Percentiles rank a stretch among this genome's conserved stretches.
Conservation (phyloP, 2,888 invertebrate genomes). For the Habrosyne pyritoides region DNA sequence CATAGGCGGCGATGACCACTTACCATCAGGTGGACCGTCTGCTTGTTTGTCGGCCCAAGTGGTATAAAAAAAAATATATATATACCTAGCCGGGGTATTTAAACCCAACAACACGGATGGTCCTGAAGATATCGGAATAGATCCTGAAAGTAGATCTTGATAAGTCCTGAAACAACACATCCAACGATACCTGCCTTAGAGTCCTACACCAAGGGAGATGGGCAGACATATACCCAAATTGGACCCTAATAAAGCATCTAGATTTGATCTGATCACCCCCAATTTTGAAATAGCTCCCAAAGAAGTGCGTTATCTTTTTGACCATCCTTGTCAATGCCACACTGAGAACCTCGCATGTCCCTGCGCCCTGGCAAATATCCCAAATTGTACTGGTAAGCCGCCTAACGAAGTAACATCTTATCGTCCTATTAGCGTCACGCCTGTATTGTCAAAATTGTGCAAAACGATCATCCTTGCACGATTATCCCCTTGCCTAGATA, state of each 20-base stretch:
- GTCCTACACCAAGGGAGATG: not conserved
- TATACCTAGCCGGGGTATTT: not conserved
- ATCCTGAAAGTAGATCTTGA: too few relatives aligned
- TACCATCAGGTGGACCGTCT: too few relatives aligned
- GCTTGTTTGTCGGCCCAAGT: too few relatives aligned
- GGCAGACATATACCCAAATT: not conserved
- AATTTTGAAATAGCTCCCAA: not conserved
- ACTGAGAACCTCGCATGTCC: not conserved
- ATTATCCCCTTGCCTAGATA: not conserved
- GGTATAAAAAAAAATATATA: too few relatives aligned
- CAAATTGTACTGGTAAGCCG: not conserved
- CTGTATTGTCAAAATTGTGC: conserved; percentile 17
- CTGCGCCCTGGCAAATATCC: not conserved
- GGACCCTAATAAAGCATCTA: not conserved
- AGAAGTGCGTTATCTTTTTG: not conserved
- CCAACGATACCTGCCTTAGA: not conserved
- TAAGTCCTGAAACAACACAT: not conserved
- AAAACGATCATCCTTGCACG: conserved; percentile 14
- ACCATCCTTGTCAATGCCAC: not conserved
- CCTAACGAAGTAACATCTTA: conserved; percentile 17
- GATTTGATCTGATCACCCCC: not conserved
- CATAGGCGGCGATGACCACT: too few relatives aligned
- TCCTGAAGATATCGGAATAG: not conserved
- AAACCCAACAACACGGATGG: not conserved
- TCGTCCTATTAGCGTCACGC: conserved; percentile 20